Conservation (phyloP, 2,113 vertebrate genomes). For the Gallinago undulata region DNA sequence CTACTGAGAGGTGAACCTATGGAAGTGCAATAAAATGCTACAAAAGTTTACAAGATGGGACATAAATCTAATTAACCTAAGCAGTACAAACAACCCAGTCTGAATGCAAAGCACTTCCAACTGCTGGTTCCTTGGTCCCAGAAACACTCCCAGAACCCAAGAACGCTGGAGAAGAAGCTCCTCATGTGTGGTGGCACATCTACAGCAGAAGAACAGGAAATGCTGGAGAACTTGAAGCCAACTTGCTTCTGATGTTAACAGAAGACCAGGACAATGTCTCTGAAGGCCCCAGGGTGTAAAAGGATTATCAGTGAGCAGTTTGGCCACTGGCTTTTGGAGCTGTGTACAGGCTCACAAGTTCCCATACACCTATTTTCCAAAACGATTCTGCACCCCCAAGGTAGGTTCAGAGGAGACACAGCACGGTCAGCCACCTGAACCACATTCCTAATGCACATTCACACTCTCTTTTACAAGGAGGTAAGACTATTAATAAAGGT, state of each 20-base stretch:
- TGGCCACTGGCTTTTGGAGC: background rate
- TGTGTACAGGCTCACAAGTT: background rate
- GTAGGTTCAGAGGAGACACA: background rate
- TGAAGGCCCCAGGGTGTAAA: background rate
- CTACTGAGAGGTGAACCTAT: background rate
- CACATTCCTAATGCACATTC: fast-evolving
- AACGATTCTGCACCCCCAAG: background rate
- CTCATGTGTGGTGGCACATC: fast-evolving
- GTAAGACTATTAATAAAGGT: background rate
- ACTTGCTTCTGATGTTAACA: background rate
- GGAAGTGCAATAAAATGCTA: background rate
- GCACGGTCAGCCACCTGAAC: background rate
- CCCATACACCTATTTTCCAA: background rate
- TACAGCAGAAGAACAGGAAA: background rate
- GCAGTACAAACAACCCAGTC: background rate
- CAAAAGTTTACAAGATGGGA: background rate
- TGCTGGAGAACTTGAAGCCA: background rate
- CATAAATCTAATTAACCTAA: background rate
- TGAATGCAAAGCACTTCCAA: background rate
- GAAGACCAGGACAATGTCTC: background rate
- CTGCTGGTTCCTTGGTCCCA: background rate
- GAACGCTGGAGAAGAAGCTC: background rate
- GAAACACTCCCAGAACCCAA: background rate
- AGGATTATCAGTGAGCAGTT: background rate
- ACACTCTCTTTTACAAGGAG: background rate